These are phyloP conservation scores for Eledone cirrhosa DNA, from an alignment of 2,888 invertebrate genomes.

Conservation along the genomic window DNA sequence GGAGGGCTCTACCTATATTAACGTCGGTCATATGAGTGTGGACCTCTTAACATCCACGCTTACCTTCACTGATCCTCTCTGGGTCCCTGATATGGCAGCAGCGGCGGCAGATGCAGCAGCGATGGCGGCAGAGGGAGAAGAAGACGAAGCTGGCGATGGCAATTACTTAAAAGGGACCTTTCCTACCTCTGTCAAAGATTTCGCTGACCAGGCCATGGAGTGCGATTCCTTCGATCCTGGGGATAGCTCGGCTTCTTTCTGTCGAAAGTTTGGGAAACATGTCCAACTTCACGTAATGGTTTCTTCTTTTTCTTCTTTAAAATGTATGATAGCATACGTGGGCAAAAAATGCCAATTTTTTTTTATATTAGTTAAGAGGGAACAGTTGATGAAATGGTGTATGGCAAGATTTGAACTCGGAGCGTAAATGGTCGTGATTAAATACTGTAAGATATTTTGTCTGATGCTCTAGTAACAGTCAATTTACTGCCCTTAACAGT, in stretches of 20 bases:
- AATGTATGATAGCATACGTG: no score
- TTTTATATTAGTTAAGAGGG: no score
- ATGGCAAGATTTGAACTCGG: no score
- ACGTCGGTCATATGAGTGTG: slow-evolving; percentile 5
- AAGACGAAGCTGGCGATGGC: slow-evolving; percentile 23
- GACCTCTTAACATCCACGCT: slow-evolving; percentile 12
- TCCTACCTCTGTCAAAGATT: slow-evolving; percentile 1
- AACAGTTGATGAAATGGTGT: no score
- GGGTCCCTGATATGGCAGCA: neutral
- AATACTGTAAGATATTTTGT: no score
- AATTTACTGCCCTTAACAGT: no score
- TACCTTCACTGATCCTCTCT: slow-evolving; percentile 9
- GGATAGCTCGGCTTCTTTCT: neutral
- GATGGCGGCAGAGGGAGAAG: slow-evolving; percentile 16
- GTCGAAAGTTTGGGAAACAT: neutral
- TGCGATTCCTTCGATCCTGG: slow-evolving; percentile 1
- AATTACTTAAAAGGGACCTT: neutral
- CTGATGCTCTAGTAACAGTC: no score
- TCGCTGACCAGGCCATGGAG: neutral
- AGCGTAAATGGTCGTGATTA: no score
- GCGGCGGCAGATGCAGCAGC: neutral
- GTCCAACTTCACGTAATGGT: neutral
- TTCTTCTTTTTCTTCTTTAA: no score
- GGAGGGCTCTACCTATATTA: neutral
- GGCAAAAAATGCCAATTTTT: no score